Conservation (phyloP, 2,888 invertebrate genomes). For the Leptinotarsa peninsularis region DNA sequence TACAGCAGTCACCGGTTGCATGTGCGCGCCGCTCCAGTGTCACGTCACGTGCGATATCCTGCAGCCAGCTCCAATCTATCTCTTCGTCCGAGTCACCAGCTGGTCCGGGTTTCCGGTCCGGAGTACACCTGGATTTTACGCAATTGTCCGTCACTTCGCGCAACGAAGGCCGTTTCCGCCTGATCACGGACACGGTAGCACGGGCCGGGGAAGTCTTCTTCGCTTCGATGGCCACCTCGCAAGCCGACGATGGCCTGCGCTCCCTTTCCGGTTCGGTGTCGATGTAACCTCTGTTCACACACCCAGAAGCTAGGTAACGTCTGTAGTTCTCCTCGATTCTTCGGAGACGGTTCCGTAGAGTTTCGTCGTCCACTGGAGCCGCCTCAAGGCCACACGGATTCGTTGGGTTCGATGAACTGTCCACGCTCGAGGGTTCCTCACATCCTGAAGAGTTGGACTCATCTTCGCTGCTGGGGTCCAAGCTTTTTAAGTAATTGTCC, state of each 20-base stretch:
- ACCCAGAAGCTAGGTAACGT: conserved; percentile 52
- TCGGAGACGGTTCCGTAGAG: conserved; percentile 50
- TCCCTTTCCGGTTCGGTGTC: conserved; percentile 48
- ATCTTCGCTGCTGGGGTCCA: conserved; percentile 59
- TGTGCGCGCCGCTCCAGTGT: conserved; percentile 56
- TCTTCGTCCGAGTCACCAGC: conserved; percentile 57
- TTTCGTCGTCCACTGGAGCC: conserved; percentile 43
- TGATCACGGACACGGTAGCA: conserved; percentile 50
- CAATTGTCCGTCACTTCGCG: conserved; percentile 27
- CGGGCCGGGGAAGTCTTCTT: conserved; percentile 41
- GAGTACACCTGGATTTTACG: conserved; percentile 49
- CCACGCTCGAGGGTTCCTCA: conserved; percentile 41
- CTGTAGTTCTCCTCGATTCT: conserved; percentile 58
- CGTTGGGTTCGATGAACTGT: conserved; percentile 36
- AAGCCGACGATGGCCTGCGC: conserved; percentile 51
- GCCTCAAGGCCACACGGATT: conserved; percentile 30
- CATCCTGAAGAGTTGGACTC: conserved; percentile 37
- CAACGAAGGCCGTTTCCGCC: conserved; percentile 48
- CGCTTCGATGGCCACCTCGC: conserved; percentile 48
- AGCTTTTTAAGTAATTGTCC: conserved; percentile 68
- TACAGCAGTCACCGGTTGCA: conserved; percentile 58
- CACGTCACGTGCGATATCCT: conserved; percentile 55
- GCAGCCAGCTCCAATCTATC: conserved; percentile 63
- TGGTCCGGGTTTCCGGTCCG: conserved; percentile 54
- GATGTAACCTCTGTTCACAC: conserved; percentile 54